Conservation (phyloP, 1,140 invertebrate genomes). For the Nasonia giraulti region DNA sequence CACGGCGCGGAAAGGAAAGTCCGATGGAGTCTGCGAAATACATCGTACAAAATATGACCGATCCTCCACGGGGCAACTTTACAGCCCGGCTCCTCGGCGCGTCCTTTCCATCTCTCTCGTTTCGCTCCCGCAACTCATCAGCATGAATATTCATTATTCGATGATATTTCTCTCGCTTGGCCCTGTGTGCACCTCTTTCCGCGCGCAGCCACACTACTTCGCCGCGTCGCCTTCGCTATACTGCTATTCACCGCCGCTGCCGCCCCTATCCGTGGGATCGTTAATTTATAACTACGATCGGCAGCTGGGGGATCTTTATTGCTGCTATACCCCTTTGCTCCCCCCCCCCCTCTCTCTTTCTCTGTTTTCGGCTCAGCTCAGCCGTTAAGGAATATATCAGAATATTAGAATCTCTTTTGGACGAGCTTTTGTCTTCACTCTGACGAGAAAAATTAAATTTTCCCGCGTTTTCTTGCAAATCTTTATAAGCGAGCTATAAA, state of each 20-base stretch:
- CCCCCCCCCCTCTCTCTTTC: slow-evolving; percentile 7
- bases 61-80: slow-evolving; percentile 73
- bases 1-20: slow-evolving; percentile 49
- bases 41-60: slow-evolving; percentile 71
- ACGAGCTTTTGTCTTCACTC: slow-evolving; percentile 21
- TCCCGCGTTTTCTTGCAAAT: no score
- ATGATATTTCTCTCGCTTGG: slow-evolving; percentile 73
- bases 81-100: slow-evolving; percentile 65
- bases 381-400: slow-evolving; percentile 50
- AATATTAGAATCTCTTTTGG: slow-evolving; percentile 47
- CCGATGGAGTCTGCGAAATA: slow-evolving; percentile 61
- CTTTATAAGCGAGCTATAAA: no score
- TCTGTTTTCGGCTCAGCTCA: not conserved
- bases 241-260: slow-evolving; percentile 50
- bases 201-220: slow-evolving; percentile 46
- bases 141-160: slow-evolving; percentile 75
- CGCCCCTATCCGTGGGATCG: slow-evolving; percentile 62
- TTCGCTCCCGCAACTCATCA: slow-evolving; percentile 71
- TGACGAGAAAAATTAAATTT: not conserved
- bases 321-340: slow-evolving; percentile 48
- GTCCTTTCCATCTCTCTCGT: slow-evolving; percentile 67
- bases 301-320: slow-evolving; percentile 60
- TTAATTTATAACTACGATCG: slow-evolving; percentile 72
- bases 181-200: slow-evolving; percentile 50
- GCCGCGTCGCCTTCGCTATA: slow-evolving; percentile 40